These are phyloP conservation scores for Ctenomys sociabilis DNA, from an alignment of 2,113 vertebrate genomes.

Conservation along the genomic window DNA sequence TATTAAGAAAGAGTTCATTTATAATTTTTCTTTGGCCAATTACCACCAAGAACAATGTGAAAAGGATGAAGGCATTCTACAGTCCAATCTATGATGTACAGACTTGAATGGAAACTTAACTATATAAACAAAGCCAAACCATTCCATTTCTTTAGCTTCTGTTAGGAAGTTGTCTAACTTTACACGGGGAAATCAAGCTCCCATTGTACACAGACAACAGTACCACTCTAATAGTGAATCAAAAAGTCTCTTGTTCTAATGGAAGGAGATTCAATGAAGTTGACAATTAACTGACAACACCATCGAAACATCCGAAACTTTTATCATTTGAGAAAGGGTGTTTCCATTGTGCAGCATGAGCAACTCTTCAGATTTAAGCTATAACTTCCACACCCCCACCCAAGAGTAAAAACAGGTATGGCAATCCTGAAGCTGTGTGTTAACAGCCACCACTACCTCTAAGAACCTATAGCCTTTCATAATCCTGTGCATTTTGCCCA, in stretches of 20 bases:
- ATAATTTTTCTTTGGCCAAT: slow-evolving; percentile 87
- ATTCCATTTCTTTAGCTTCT: slow-evolving; percentile 78
- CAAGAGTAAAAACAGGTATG: slow-evolving; percentile 81
- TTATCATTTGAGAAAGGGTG: slow-evolving; percentile 78
- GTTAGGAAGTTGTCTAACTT: slow-evolving; percentile 77
- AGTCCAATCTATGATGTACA: slow-evolving; percentile 73
- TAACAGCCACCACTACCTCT: slow-evolving; percentile 78
- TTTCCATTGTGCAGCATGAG: slow-evolving; percentile 81
- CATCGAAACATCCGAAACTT: slow-evolving; percentile 82
- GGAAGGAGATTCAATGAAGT: slow-evolving; percentile 80
- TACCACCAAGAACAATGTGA: slow-evolving; percentile 79
- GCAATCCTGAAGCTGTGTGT: slow-evolving; percentile 57
- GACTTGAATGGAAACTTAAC: slow-evolving; percentile 76
- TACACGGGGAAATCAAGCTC: slow-evolving; percentile 82
- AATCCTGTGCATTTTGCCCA: slow-evolving; percentile 81
- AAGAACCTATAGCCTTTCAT: slow-evolving; percentile 73
- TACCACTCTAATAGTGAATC: slow-evolving; percentile 79
- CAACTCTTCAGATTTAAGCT: slow-evolving; percentile 82
- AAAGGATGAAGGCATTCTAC: slow-evolving; percentile 68
- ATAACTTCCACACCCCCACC: slow-evolving; percentile 25
- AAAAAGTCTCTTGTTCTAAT: slow-evolving; percentile 80
- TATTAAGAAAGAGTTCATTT: slow-evolving; percentile 77
- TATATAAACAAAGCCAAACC: slow-evolving; percentile 82
- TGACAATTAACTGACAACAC: slow-evolving; percentile 83
- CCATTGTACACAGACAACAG: slow-evolving; percentile 76